Base-by-base conservation (phyloP, 2,888 invertebrate genomes). In the Drosophila parthenogenetica region DNA sequence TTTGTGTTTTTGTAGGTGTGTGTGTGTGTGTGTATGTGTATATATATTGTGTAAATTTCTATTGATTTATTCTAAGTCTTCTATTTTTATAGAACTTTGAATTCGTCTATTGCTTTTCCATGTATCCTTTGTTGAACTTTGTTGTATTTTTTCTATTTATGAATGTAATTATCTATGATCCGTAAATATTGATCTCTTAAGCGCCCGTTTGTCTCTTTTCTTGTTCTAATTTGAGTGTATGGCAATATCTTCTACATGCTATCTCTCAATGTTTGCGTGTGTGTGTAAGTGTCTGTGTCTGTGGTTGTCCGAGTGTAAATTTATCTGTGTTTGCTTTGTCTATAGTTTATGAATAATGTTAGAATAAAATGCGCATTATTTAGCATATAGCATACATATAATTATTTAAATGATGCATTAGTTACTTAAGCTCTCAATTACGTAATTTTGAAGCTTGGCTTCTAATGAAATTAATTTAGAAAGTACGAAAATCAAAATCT, bases 381-480 rank as follows among this genome's bases (percentile, higher is more conserved):
- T 19, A 29, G 25, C 25, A 53, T 29, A 35, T 57, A 37, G 43
- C 43, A 63, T 63, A 63, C 29, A 58, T 79, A 69, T 67, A 69
- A 60, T 60, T 61, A 51, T 71, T 16, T 78, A 32, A 61, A 61
- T 66, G 43, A 66, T 69, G 65, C 62, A 59, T 45, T 73, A 68
- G 62, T 79, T 79, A 80, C 49, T 81, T 80, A 83, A 86, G 83
- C 86, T 86, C 86, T 74, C 64, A 65, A 70, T 88, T 89, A 75
- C 87, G 72, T 78, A 68, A 74, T 85, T 71, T 74, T 39, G 78
- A 85, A 86, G 86, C 81, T 82, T 81, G 67, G 80, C 73, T 86
- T 86, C 76, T 72, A 68, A 73, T 29, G 50, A 82, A 79, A 73
- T 82, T 74, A 77, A 86, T 86, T 89, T 87, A 76, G 73, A 77